A percentile compares a stretch with the other conserved stretches of the same genome.
Conservation (phyloP, 2,797 vertebrate genomes). For the Psittacula echo region DNA sequence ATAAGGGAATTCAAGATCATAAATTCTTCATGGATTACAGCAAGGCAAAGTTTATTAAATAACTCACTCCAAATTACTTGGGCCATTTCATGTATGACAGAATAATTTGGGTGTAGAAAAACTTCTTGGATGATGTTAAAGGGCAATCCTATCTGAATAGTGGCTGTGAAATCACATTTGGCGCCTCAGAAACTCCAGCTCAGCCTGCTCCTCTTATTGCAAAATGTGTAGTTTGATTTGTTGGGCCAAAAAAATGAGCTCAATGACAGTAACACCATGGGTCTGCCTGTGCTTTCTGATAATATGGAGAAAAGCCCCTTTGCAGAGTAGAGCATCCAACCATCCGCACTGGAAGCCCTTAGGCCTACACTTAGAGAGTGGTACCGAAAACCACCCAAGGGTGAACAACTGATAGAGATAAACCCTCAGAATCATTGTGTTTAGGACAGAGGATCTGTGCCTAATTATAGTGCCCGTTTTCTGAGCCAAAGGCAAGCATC, state of each 20-base stretch:
- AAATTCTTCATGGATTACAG: constrained; percentile 16
- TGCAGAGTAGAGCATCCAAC: neutral
- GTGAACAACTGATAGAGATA: rapidly evolving
- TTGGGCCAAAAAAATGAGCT: constrained; percentile 1
- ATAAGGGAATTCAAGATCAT: constrained; percentile 29
- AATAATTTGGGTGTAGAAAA: constrained; percentile 16
- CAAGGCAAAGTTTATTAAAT: constrained; percentile 39
- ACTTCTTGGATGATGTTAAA: constrained; percentile 36
- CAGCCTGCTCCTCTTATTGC: neutral
- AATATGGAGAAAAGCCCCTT: neutral
- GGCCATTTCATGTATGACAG: constrained; percentile 4
- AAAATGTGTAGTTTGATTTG: neutral
- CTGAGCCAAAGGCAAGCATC: neutral
- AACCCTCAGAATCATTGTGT: neutral
- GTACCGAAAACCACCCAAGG: neutral
- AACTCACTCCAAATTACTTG: constrained; percentile 37
- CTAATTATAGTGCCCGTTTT: neutral
- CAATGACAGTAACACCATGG: neutral
- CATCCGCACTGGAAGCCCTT: neutral
- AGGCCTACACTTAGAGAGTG: rapidly evolving
- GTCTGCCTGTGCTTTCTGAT: constrained; percentile 1
- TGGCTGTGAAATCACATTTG: constrained; percentile 58
- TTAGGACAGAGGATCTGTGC: neutral
- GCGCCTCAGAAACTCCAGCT: constrained; percentile 35
- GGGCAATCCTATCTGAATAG: constrained; percentile 38